phyloP scores from a whole-genome alignment of 2,113 vertebrate genomes.

The Hippocampus barbouri region DNA sequence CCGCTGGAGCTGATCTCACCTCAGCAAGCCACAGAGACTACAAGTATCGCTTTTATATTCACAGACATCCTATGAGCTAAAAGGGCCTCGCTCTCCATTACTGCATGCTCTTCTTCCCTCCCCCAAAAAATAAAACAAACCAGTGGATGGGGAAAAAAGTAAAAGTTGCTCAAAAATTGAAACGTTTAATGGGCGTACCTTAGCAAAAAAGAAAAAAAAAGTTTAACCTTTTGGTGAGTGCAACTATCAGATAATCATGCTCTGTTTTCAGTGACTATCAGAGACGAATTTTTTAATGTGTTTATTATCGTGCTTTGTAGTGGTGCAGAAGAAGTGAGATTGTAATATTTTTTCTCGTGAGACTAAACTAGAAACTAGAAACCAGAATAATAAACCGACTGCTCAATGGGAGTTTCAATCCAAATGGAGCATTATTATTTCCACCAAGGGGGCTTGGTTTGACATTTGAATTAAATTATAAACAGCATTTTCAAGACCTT shows the following conservation, averaged over 20 bases:
- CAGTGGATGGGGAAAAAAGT: not conserved
- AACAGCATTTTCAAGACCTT: too few species aligned
- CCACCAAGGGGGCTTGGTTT: not conserved
- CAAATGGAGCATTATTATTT: not conserved
- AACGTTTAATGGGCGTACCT: too few species aligned
- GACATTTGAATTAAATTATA: too few species aligned
- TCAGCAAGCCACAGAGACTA: constrained; percentile 11
- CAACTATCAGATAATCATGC: not conserved
- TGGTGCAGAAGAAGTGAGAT: not conserved
- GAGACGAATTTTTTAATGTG: not conserved
- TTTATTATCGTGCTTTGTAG: not conserved
- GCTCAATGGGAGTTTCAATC: not conserved
- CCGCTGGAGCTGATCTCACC: not conserved
- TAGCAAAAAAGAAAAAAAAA: too few species aligned
- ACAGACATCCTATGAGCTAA: constrained; percentile 9
- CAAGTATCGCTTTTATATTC: constrained; percentile 18
- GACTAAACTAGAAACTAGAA: too few species aligned
- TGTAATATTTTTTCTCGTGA: too few species aligned
- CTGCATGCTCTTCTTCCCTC: not conserved
- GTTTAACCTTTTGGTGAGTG: too few species aligned
- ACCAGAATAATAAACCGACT: too few species aligned
- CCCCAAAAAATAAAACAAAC: constrained; percentile 30
- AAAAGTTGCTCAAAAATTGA: not conserved
- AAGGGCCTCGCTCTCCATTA: constrained; percentile 7
- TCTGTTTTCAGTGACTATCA: not conserved